Evolutionary conservation across 1,140 invertebrate genomes (phyloP).

Genomic region (Heterodera carotae): DNA sequence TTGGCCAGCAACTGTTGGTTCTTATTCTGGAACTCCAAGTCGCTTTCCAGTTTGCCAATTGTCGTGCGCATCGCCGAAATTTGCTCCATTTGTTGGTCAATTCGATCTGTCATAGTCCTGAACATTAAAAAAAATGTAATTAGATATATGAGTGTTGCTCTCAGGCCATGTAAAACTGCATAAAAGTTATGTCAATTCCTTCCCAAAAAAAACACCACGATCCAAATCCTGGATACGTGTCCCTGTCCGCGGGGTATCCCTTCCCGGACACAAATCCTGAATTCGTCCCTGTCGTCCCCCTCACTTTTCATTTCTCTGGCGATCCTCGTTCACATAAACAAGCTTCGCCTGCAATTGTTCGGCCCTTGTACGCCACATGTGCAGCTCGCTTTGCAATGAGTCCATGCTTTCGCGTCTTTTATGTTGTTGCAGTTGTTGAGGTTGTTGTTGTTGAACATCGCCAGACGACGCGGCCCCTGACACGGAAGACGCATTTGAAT

Average conservation of each 20-base stretch:
- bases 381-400: conserved; percentile 17
- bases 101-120: conserved; percentile 38
- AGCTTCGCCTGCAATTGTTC: conserved; percentile 33
- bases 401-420: not conserved
- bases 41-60: conserved; percentile 42
- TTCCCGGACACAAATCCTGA: too few species aligned
- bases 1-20: conserved; percentile 46
- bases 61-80: conserved; percentile 41
- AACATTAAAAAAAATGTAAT: too few species aligned
- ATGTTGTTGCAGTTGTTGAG: conserved; percentile 1
- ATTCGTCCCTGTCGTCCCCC: too few species aligned
- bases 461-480: not conserved
- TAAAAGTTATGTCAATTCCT: conserved; percentile 7
- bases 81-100: conserved; percentile 42
- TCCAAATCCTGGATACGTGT: too few species aligned
- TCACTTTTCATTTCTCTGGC: conserved; percentile 28
- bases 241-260: too few species aligned
- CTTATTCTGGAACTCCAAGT: conserved; percentile 47
- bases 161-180: too few species aligned
- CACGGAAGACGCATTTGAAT: conserved; percentile 11
- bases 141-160: too few species aligned
- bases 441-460: not conserved
- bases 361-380: conserved; percentile 21
- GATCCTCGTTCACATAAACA: conserved; percentile 26
- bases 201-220: not conserved